Percentiles rank a stretch among this genome's conserved stretches.
phyloP scores from a whole-genome alignment of 2,888 invertebrate genomes.

The Hyles lineata region DNA sequence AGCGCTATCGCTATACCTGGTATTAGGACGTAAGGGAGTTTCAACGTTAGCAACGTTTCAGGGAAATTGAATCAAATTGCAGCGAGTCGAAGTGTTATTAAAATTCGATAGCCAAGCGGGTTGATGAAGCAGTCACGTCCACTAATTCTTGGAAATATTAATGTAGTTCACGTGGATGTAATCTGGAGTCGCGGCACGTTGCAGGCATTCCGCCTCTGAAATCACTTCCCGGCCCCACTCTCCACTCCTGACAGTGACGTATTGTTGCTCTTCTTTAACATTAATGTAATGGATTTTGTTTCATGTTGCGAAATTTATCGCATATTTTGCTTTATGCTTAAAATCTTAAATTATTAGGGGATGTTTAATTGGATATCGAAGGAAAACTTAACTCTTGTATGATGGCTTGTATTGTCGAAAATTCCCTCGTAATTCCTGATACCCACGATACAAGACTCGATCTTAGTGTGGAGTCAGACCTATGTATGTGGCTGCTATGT shows the following conservation, averaged over 20 bases:
- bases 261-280: slow-evolving; percentile 81
- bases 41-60: not conserved
- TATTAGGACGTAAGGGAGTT: not conserved
- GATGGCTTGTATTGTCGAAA: too few relatives aligned
- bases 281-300: slow-evolving; percentile 82
- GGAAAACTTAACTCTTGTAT: too few relatives aligned
- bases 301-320: slow-evolving; percentile 75
- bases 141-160: slow-evolving; percentile 76
- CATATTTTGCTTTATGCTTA: slow-evolving; percentile 68
- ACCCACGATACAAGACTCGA: too few relatives aligned
- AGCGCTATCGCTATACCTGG: not conserved
- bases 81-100: slow-evolving; percentile 37
- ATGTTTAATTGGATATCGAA: too few relatives aligned
- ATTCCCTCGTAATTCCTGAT: too few relatives aligned
- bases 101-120: slow-evolving; percentile 48
- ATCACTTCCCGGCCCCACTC: slow-evolving; percentile 79
- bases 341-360: slow-evolving; percentile 53
- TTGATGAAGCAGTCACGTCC: slow-evolving; percentile 64
- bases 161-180: slow-evolving; percentile 67
- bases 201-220: slow-evolving; percentile 78
- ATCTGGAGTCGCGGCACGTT: slow-evolving; percentile 75
- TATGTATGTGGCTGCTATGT: too few relatives aligned
- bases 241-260: slow-evolving; percentile 77
- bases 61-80: slow-evolving; percentile 38
- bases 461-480: too few relatives aligned